Evolutionary conservation across 2,113 vertebrate genomes (phyloP).

Genomic region (Elephantulus edwardii): DNA sequence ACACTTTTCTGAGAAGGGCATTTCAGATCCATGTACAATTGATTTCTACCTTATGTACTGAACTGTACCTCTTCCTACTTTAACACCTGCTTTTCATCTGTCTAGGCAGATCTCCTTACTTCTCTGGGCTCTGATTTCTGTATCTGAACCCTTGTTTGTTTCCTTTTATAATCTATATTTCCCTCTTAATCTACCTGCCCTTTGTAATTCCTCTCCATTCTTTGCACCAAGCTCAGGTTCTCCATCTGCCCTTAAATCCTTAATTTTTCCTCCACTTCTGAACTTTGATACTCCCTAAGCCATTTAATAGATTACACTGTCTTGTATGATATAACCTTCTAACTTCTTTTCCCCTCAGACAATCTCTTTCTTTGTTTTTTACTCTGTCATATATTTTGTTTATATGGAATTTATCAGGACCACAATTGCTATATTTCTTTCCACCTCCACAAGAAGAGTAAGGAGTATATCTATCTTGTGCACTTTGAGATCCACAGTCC

Average conservation of each 20-base stretch:
- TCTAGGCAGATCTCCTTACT: background rate
- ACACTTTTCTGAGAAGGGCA: background rate
- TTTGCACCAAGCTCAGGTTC: slow-evolving; percentile 15
- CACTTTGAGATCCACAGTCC: background rate
- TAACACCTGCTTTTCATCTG: background rate
- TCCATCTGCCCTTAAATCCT: background rate
- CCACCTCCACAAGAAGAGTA: background rate
- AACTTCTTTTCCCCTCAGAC: background rate
- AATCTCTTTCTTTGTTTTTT: background rate
- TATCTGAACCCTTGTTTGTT: slow-evolving; percentile 14
- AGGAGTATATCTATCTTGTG: background rate
- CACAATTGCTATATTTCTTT: background rate
- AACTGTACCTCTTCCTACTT: background rate
- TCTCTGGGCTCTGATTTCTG: background rate
- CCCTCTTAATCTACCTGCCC: background rate
- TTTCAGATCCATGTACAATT: background rate
- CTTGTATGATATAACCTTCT: background rate
- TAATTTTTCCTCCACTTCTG: background rate
- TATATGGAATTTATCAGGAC: background rate
- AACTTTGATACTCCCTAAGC: background rate
- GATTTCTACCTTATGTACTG: background rate
- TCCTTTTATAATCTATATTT: background rate
- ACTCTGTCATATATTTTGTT: background rate
- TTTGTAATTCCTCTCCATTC: background rate
- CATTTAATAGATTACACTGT: background rate